Conservation (phyloP, 2,888 invertebrate species). For the Exephanes ischioxanthus region DNA sequence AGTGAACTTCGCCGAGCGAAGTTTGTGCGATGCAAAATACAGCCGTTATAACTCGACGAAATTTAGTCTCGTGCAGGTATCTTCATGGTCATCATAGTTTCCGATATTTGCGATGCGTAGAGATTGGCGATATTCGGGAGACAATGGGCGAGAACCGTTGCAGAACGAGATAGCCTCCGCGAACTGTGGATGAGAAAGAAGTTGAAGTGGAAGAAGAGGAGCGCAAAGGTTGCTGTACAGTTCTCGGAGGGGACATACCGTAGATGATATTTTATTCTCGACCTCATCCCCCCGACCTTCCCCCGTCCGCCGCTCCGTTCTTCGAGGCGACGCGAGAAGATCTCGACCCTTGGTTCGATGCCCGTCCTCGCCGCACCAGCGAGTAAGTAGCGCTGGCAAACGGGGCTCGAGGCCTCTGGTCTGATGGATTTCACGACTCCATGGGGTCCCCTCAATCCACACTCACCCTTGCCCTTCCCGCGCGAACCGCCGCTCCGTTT, state of each 20-base stretch:
- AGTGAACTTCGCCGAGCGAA: too few species aligned
- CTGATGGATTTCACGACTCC: slow-evolving; percentile 84
- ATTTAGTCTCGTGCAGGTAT: too few species aligned
- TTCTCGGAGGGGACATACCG: slow-evolving; percentile 80
- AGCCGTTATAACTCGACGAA: too few species aligned
- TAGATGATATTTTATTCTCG: slow-evolving; percentile 81
- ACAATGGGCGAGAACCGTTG: background rate
- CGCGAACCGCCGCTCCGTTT: slow-evolving; percentile 61
- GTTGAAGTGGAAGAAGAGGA: slow-evolving; percentile 65
- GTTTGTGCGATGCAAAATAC: too few species aligned
- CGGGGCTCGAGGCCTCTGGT: slow-evolving; percentile 78
- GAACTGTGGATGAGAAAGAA: slow-evolving; percentile 31
- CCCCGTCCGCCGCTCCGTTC: slow-evolving; percentile 46
- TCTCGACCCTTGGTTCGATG: slow-evolving; percentile 76
- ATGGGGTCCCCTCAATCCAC: slow-evolving; percentile 82
- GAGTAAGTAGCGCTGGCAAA: slow-evolving; percentile 80
- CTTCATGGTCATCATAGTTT: background rate
- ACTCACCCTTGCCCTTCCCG: slow-evolving; percentile 74
- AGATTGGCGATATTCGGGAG: background rate
- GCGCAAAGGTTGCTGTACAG: slow-evolving; percentile 68
- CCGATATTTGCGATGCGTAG: background rate
- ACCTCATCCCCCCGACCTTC: slow-evolving; percentile 62
- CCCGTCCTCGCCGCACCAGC: slow-evolving; percentile 76
- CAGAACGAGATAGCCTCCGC: slow-evolving; percentile 11
- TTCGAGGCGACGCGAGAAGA: slow-evolving; percentile 55